phyloP scores from a whole-genome alignment of 2,113 vertebrate species.

The Centropus unirufus region DNA sequence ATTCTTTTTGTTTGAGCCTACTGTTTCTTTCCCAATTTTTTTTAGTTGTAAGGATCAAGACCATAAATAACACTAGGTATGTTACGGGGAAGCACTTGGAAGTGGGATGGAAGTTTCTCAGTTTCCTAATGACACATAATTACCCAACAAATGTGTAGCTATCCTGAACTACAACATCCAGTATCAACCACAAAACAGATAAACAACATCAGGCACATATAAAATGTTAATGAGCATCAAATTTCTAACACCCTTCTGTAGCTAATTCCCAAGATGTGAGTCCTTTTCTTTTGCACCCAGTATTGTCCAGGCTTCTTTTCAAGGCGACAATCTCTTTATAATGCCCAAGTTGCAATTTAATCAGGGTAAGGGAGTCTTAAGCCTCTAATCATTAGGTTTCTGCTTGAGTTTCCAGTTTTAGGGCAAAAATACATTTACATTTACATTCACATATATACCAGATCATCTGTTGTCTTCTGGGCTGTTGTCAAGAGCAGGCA shows the following conservation, averaged over 20 bases:
- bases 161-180: not conserved
- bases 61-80: not conserved
- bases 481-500: not conserved
- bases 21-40: not conserved
- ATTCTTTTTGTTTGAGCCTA: not conserved
- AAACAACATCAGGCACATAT: not conserved
- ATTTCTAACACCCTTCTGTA: not conserved
- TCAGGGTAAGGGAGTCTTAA: not conserved
- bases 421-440: not conserved
- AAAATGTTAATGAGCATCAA: not conserved
- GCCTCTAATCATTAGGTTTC: not conserved
- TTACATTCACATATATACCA: not conserved
- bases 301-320: not conserved
- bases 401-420: not conserved
- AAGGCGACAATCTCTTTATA: not conserved
- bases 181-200: not conserved
- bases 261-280: not conserved
- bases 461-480: not conserved
- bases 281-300: not conserved
- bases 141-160: not conserved
- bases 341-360: not conserved
- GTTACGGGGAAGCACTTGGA: not conserved
- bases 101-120: not conserved
- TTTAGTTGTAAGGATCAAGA: not conserved
- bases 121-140: not conserved